Evolutionary conservation across 1,140 invertebrate genomes (phyloP), one percentile per base, ranked within the genome.

Genomic region (Tetramorium alpestre): DNA sequence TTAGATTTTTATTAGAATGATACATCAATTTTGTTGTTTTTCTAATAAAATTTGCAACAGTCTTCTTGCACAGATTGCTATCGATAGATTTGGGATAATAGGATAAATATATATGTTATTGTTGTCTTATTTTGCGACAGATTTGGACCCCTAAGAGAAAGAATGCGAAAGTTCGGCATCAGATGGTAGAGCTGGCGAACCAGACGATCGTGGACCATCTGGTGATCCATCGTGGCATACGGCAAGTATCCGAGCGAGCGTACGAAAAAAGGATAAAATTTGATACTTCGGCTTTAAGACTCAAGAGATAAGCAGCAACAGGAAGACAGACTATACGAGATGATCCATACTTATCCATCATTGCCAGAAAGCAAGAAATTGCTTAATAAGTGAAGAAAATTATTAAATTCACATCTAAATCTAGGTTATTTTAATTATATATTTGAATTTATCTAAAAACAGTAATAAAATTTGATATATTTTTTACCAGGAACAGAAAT

Each of bases 151-250:
- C 16, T 80, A 75, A 78, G 89, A 60, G 87, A 90, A 91, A 91
- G 86, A 92, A 91, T 90, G 90, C 88, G 76, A 90, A 92, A 93
- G 88, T 90, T 93, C 56, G 88, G 93, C 91, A 92, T 93, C 88
- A 87, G 92, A 93, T 94, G 89, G 93, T 91, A 90, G 81, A 87
- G 91, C 91, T 81, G 90, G 86, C 41, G 64, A 88, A 85, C 73
- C 86, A 84, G 90, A 92, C 88, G 86, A 90, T 82, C 92, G 89
- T 92, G 93, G 87, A 93, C 94, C 94, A 94, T 95, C 94, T 95
- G 93, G 89, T 94, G 93, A 93, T 94, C 92, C 92, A 91, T 82
- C 75, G 87, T 89, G 80, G 89, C 92, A 94, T 94, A 94, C 93
- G 92, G 93, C 87, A 54, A 93, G 90, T 91, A 92, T 90, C 81